Evolutionary conservation across 2,888 invertebrate genomes (phyloP).

Genomic region (Amphipoea lucens): DNA sequence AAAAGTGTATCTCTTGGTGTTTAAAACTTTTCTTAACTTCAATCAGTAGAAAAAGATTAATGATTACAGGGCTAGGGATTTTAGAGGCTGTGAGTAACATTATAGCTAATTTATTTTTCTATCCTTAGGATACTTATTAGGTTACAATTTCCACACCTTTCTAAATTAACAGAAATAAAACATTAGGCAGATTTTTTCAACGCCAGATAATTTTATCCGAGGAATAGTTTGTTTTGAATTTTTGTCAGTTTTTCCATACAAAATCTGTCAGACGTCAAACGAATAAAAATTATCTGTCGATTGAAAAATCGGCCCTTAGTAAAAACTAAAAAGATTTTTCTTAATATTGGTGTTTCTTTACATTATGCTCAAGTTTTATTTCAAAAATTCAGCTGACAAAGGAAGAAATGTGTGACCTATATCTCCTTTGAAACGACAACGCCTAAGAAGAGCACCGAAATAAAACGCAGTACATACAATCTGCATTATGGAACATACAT

Average conservation of each 20-base stretch:
- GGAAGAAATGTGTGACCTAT: not conserved
- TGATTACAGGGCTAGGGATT: no score
- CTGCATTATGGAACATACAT: slow-evolving; percentile 9
- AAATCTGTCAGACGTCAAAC: not conserved
- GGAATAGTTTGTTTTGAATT: no score
- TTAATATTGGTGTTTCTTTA: not conserved
- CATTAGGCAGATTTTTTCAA: no score
- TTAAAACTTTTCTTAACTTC: not conserved
- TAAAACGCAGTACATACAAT: slow-evolving; percentile 3
- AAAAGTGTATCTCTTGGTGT: no score
- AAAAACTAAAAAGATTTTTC: not conserved
- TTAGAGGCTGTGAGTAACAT: not conserved
- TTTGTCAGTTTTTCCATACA: no score
- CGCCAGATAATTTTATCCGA: no score
- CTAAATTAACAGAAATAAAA: no score
- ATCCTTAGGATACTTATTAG: no score
- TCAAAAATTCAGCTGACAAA: not conserved
- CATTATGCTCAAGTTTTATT: slow-evolving; percentile 3
- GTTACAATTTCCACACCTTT: no score
- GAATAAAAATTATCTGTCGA: not conserved
- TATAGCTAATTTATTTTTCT: not conserved
- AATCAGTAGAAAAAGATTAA: not conserved
- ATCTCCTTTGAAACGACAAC: not conserved
- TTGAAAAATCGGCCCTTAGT: not conserved
- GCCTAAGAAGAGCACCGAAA: slow-evolving; percentile 8